Conservation (phyloP, 2,113 vertebrate genomes). For the Forbesichthys agassizii region DNA sequence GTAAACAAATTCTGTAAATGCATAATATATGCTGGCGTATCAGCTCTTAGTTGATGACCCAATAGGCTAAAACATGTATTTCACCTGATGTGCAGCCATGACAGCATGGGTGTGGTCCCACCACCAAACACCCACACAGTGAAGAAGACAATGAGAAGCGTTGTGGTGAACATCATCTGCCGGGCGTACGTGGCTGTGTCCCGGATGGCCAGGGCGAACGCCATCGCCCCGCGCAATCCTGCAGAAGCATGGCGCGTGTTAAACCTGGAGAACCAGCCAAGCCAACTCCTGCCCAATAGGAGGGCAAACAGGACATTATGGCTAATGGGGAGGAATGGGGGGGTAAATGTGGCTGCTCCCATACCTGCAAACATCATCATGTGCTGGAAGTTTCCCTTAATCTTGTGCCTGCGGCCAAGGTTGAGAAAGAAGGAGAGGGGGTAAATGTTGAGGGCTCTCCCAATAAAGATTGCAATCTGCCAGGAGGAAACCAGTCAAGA, state of each 20-base stretch:
- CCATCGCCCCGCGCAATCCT: conserved; percentile 97
- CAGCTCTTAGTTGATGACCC: neutral
- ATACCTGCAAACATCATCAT: conserved; percentile 99
- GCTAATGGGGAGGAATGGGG: accelerated
- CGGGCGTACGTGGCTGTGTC: conserved; percentile 94
- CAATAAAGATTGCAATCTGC: conserved; percentile 92
- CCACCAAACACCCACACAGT: conserved; percentile 97
- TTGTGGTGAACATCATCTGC: conserved; percentile 99
- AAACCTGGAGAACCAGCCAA: neutral
- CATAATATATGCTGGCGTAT: no score
- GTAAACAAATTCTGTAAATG: no score
- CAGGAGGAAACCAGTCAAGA: conserved; percentile 73
- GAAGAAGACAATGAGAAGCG: conserved; percentile 96
- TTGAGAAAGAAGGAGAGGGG: conserved; percentile 96
- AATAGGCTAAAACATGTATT: neutral
- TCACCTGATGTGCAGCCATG: conserved; percentile 96
- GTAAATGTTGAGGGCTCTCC: conserved; percentile 92
- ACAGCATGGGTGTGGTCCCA: conserved; percentile 96
- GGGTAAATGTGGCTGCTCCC: neutral
- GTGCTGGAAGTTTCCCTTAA: conserved; percentile 94
- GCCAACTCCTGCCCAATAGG: neutral
- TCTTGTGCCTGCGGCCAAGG: conserved; percentile 94
- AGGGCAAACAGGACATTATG: neutral
- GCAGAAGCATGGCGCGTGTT: neutral
- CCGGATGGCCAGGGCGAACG: conserved; percentile 92